Percentiles rank a stretch among this genome's conserved stretches.
These are phyloP conservation scores for Argyrosomus japonicus DNA, from an alignment of 2,113 vertebrate species.

Conservation along the genomic window DNA sequence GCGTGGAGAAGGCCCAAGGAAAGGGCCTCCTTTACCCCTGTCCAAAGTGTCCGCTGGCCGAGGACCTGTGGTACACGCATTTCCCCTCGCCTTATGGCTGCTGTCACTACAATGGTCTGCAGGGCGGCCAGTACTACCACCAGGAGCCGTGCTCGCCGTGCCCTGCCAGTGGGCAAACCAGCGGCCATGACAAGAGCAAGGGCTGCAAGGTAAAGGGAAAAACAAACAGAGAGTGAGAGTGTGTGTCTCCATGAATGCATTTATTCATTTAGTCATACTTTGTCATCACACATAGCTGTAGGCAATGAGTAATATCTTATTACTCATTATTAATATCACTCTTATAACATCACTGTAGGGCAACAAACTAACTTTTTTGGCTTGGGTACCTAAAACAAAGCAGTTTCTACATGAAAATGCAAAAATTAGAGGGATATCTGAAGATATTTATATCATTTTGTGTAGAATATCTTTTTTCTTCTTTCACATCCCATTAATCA, in stretches of 20 bases:
- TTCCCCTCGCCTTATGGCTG: constrained; percentile 86
- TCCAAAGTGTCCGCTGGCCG: constrained; percentile 84
- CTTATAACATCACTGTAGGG: not conserved
- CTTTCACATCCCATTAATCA: not conserved
- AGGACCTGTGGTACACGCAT: constrained; percentile 86
- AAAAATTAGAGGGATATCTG: not conserved
- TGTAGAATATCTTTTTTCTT: not conserved
- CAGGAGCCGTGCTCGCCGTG: constrained; percentile 82
- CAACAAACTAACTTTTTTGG: not conserved
- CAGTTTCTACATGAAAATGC: not conserved
- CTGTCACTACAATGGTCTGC: constrained; percentile 83
- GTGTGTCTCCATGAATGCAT: not conserved
- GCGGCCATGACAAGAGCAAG: constrained; percentile 84
- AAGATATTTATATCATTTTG: not conserved
- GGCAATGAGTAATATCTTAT: not conserved
- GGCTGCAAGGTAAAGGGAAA: constrained; percentile 87
- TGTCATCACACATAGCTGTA: constrained; percentile 1
- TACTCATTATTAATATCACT: no score
- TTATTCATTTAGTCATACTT: constrained; percentile 6
- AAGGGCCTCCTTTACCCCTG: constrained; percentile 86
- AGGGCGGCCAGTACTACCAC: constrained; percentile 78
- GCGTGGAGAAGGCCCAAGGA: constrained; percentile 89
- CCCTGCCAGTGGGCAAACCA: constrained; percentile 77
- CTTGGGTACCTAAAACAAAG: not conserved
- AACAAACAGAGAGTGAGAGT: not conserved